These are phyloP conservation scores for Crioceris asparagi DNA, from an alignment of 2,888 invertebrate genomes.

Conservation along the genomic window DNA sequence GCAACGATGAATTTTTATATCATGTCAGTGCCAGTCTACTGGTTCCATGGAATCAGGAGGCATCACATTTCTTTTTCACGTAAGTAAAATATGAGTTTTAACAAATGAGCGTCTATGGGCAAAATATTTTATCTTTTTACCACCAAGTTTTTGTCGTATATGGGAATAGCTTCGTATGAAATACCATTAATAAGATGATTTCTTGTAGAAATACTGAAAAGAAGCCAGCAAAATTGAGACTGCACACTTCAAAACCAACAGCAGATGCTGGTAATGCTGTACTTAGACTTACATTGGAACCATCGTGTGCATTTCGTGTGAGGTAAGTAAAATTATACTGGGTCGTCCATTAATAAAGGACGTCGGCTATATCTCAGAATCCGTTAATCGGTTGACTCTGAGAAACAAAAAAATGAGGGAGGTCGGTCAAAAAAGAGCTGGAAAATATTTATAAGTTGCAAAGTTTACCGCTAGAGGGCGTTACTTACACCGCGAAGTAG, in stretches of 20 bases:
- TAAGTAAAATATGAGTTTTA: constrained; percentile 31
- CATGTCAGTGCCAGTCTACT: constrained; percentile 51
- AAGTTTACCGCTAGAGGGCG: too few species aligned
- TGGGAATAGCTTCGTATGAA: not conserved
- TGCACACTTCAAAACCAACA: constrained; percentile 46
- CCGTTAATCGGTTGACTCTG: too few species aligned
- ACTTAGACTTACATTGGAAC: constrained; percentile 55
- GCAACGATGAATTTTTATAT: constrained; percentile 39
- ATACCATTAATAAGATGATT: not conserved
- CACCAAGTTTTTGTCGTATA: too few species aligned
- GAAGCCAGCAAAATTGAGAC: constrained; percentile 47
- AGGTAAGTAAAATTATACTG: constrained; percentile 44
- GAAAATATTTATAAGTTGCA: too few species aligned
- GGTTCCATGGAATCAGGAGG: constrained; percentile 56
- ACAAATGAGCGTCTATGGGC: not conserved
- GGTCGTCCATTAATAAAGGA: too few species aligned
- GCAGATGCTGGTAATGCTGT: constrained; percentile 32
- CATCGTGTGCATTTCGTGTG: constrained; percentile 57
- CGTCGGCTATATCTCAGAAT: too few species aligned
- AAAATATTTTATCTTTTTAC: too few species aligned
- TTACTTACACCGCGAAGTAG: too few species aligned
- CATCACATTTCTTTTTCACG: constrained; percentile 50
- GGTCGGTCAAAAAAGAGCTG: too few species aligned
- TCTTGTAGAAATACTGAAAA: constrained; percentile 36
- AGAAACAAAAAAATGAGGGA: too few species aligned